These are phyloP conservation scores for Lophius americanus DNA, from an alignment of 2,797 vertebrate species.

Conservation along the genomic window DNA sequence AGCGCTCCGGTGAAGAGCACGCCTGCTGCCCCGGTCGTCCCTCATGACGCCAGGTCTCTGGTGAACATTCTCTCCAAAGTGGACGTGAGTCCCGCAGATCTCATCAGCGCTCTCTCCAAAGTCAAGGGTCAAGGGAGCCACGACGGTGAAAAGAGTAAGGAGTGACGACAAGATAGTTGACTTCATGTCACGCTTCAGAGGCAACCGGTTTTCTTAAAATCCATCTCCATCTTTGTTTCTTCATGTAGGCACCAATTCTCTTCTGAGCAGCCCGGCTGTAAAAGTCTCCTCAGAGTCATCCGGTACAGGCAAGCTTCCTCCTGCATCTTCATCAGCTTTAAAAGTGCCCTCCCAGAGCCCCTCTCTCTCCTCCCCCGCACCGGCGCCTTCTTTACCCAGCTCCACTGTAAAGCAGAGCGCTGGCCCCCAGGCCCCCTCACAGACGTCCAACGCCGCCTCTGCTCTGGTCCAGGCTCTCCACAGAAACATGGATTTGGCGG, in stretches of 20 bases:
- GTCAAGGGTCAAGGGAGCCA: constrained; percentile 81
- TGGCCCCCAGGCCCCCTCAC: constrained; percentile 27
- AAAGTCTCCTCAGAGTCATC: constrained; percentile 60
- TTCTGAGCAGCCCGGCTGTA: constrained; percentile 86
- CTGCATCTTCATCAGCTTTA: constrained; percentile 47
- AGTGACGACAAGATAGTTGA: no score
- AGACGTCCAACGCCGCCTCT: constrained; percentile 71
- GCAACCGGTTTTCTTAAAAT: background rate
- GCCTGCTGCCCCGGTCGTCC: constrained; percentile 66
- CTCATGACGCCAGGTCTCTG: constrained; percentile 81
- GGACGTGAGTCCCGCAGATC: constrained; percentile 89
- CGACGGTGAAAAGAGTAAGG: constrained; percentile 83
- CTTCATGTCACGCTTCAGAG: background rate
- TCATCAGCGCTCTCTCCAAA: constrained; percentile 93
- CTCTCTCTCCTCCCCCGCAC: constrained; percentile 40
- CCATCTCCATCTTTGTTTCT: constrained; percentile 15
- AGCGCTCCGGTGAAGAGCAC: constrained; percentile 58
- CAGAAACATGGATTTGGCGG: constrained; percentile 58
- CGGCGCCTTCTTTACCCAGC: constrained; percentile 35
- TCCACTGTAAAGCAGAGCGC: constrained; percentile 68
- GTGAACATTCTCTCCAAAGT: constrained; percentile 93
- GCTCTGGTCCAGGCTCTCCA: constrained; percentile 75
- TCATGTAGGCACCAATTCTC: constrained; percentile 85
- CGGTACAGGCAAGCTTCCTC: constrained; percentile 57
- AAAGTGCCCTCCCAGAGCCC: constrained; percentile 51